Percentiles rank a stretch among this genome's conserved stretches.
These are phyloP conservation scores for Oncorhynchus tshawytscha DNA, from an alignment of 2,113 vertebrate genomes.

Conservation along the genomic window DNA sequence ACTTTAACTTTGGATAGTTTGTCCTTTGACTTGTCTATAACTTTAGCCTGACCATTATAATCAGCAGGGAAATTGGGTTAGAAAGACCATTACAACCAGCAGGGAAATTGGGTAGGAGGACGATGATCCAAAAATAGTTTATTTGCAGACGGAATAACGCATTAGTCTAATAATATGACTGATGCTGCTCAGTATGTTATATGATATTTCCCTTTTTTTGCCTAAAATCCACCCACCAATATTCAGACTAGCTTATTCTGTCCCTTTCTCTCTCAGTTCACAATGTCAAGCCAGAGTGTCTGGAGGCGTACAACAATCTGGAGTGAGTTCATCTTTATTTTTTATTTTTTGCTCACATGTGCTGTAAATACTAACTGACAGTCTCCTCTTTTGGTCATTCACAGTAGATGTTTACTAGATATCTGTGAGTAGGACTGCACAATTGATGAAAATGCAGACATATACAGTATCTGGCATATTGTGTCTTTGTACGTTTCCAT, in stretches of 20 bases:
- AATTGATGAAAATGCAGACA: neutral
- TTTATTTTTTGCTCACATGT: neutral
- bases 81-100: too few species aligned
- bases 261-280: slow-evolving; percentile 80
- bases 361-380: neutral
- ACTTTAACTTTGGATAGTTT: neutral
- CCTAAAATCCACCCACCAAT: too few species aligned
- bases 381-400: neutral
- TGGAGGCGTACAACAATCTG: slow-evolving; percentile 85
- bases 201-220: too few species aligned
- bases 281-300: slow-evolving; percentile 91
- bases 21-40: neutral
- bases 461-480: neutral
- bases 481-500: neutral
- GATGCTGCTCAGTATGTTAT: too few species aligned
- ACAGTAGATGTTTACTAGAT: neutral
- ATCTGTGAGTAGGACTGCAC: too few species aligned
- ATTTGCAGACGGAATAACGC: too few species aligned
- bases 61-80: too few species aligned
- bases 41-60: too few species aligned
- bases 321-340: slow-evolving; percentile 1
- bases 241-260: neutral
- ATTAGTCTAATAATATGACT: too few species aligned
- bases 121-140: too few species aligned
- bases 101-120: too few species aligned